Evolutionary conservation across 2,888 invertebrate genomes (phyloP).

Genomic region (Lasius fuliginosus): DNA sequence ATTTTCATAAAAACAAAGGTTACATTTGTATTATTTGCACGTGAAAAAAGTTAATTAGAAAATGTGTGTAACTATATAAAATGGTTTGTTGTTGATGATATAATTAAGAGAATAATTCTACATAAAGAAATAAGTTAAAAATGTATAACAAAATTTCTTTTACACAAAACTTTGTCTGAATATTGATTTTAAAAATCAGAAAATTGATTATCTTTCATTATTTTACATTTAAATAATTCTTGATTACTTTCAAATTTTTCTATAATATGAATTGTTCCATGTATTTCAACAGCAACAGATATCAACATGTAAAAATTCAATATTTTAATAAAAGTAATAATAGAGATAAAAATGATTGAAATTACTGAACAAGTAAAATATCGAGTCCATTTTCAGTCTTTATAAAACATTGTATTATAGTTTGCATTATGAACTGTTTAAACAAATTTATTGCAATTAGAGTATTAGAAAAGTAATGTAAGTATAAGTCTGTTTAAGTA

Average conservation of each 20-base stretch:
- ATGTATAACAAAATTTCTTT: neutral
- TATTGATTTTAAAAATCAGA: no score
- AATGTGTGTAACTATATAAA: neutral
- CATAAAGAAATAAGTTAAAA: neutral
- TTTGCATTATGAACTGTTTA: neutral
- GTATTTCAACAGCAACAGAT: no score
- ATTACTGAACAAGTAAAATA: neutral
- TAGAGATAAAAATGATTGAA: neutral
- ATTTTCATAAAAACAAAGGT: neutral
- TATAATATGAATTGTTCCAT: no score
- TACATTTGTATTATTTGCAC: neutral
- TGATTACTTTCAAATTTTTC: no score
- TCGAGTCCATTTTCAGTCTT: neutral
- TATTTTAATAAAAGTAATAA: neutral
- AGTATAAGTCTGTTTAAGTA: neutral
- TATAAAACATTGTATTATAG: no score
- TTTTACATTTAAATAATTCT: no score
- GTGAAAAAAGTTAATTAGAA: neutral
- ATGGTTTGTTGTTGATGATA: neutral
- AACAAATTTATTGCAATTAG: neutral
- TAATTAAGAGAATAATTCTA: neutral
- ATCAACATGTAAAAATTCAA: neutral
- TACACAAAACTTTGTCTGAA: neutral
- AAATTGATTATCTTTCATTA: no score
- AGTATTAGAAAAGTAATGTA: neutral